Percentiles rank a stretch among this genome's conserved stretches.
phyloP scores from a whole-genome alignment of 2,888 invertebrate species.

The Polymixis flavicincta region DNA sequence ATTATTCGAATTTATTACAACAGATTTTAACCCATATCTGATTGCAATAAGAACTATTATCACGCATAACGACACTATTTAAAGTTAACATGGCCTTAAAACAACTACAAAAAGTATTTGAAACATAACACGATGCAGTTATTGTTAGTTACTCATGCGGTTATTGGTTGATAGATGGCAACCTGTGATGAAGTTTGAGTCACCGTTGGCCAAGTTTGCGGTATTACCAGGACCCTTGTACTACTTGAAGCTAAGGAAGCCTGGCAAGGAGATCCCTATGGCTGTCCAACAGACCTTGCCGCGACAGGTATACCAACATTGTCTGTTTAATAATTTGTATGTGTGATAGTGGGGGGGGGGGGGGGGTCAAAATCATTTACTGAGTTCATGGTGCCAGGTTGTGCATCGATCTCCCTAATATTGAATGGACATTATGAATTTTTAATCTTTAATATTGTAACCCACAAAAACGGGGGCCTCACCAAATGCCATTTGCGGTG shows the following conservation, averaged over 20 bases:
- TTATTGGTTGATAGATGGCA: conserved; percentile 77
- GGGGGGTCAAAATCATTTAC: too few species aligned
- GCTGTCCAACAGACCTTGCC: conserved; percentile 85
- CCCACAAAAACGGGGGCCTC: neutral
- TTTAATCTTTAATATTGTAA: neutral
- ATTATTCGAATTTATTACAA: too few species aligned
- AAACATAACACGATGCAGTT: neutral
- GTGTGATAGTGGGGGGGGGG: too few species aligned
- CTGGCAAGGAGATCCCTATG: conserved; percentile 90
- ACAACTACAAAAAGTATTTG: neutral
- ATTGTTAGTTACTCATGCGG: neutral
- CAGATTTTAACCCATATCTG: too few species aligned
- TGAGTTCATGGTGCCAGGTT: too few species aligned
- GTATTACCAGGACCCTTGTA: conserved; percentile 91
- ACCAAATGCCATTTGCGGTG: too few species aligned
- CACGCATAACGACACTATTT: too few species aligned
- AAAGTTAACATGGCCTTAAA: too few species aligned
- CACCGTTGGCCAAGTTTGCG: conserved; percentile 76
- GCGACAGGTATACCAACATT: conserved; percentile 73
- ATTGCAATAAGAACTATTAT: too few species aligned
- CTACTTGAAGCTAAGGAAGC: conserved; percentile 90
- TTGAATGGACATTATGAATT: too few species aligned
- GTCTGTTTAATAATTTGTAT: neutral
- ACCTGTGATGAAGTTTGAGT: conserved; percentile 81
- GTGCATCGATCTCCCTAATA: too few species aligned